phyloP scores from a whole-genome alignment of 1,140 invertebrate species.

The Macrocentrus cingulum region DNA sequence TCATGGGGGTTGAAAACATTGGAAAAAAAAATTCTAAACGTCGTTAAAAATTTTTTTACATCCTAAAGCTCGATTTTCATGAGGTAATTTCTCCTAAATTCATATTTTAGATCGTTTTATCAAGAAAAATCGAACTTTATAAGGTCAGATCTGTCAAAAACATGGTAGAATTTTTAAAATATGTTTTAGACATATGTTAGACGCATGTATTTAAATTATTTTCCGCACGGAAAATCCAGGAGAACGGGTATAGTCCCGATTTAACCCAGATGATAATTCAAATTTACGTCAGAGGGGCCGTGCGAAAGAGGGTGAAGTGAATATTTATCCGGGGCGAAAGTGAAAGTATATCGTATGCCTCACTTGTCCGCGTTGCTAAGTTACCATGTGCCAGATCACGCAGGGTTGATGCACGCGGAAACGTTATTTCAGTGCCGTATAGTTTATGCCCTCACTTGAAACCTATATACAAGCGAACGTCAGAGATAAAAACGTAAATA shows the following conservation, averaged over 20 bases:
- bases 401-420: constrained; percentile 15
- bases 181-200: no score
- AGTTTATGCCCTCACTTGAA: constrained; percentile 7
- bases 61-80: no score
- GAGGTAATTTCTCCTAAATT: no score
- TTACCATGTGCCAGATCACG: constrained; percentile 6
- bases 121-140: no score
- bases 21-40: no score
- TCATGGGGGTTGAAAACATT: no score
- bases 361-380: constrained; percentile 5
- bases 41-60: no score
- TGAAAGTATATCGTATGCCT: constrained; percentile 9
- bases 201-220: background rate
- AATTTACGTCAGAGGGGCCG: constrained; percentile 1
- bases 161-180: no score
- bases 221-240: background rate
- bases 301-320: background rate
- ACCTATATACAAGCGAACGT: no score
- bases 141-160: no score
- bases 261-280: background rate
- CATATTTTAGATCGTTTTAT: no score
- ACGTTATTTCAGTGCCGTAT: constrained; percentile 4
- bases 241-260: background rate
- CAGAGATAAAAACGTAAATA: no score
- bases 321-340: constrained; percentile 14